phyloP scores from a whole-genome alignment of 2,113 vertebrate species.

The Datnioides undecimradiatus region DNA sequence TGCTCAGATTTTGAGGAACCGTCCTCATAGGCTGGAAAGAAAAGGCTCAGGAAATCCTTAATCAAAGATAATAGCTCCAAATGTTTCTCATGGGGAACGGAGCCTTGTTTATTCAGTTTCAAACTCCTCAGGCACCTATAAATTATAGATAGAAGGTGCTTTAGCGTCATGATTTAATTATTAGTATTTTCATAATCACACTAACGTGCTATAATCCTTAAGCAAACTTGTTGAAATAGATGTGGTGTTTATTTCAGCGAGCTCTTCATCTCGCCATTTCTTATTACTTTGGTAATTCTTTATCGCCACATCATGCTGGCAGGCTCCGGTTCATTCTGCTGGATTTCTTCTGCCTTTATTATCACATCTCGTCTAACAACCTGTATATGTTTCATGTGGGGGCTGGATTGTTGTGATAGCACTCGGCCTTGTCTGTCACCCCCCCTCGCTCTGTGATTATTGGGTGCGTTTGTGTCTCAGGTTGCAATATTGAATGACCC shows the following conservation, averaged over 20 bases:
- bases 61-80: constrained; percentile 47
- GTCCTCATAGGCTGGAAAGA: constrained; percentile 13
- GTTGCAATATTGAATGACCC: neutral
- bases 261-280: constrained; percentile 20
- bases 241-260: constrained; percentile 32
- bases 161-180: constrained; percentile 35
- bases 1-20: constrained; percentile 19
- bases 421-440: neutral
- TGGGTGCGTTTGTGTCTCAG: constrained; percentile 5
- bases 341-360: constrained; percentile 35
- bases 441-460: neutral
- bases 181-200: constrained; percentile 37
- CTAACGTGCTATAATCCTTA: constrained; percentile 35
- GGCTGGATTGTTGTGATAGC: constrained; percentile 27
- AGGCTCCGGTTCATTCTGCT: constrained; percentile 3
- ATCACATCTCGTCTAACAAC: neutral
- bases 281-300: constrained; percentile 46
- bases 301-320: constrained; percentile 26
- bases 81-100: constrained; percentile 34
- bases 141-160: constrained; percentile 45
- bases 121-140: constrained; percentile 43
- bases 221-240: constrained; percentile 22
- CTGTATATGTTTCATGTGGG: constrained; percentile 2
- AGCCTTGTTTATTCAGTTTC: constrained; percentile 45
- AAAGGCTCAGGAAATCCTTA: constrained; percentile 38